Evolutionary conservation across 2,113 vertebrate genomes (phyloP), one percentile per base, ranked within the genome.

Genomic region (Microcebus ravelobensis): DNA sequence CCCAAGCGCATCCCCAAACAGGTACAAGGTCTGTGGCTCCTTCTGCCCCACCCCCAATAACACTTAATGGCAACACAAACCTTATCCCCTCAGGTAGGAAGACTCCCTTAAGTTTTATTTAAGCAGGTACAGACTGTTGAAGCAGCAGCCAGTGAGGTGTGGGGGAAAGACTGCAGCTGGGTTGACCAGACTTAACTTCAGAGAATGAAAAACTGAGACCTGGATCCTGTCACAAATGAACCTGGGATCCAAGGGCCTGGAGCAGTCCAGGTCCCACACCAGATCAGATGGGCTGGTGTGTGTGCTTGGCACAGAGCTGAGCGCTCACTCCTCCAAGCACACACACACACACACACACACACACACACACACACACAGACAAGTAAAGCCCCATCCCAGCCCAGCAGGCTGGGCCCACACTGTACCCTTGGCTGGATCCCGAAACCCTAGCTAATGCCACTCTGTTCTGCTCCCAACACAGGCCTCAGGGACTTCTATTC

Each of bases 401-500:
- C 55, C 42, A 95, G 74, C 87, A 39, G n/a, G 52, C 8, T 45
- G 63, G 77, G 45, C 17, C n/a, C 18, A 29, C 52, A 12, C 13
- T 6, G 27, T 42, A 77, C 21, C 18, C 7, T 3, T 15, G 27
- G 6, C 65, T 91, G 55, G 36, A 52, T 59, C 74, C 76, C 8
- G 5, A 27, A 65, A 18, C 7, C 82, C 25, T 50, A 50, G 57
- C 73, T 34, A 88, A 31, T 20, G 63, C 39, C 4, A 3, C 91
- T 73, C 27, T 63, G 36, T 48, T 71, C 89, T 57, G 59, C 10
- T 91, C 29, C 52, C 80, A 96, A 25, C 42, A n/a, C 39, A 83
- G 80, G 65, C 59, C 50, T 14, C 6, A 42, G 31, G 85, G 55
- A 96, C 67, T 17, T 89, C 95, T 98, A 34, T 87, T 45, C 96